Evolutionary conservation across 2,113 vertebrate species (phyloP).

Genomic region (Alaudala cheleensis): DNA sequence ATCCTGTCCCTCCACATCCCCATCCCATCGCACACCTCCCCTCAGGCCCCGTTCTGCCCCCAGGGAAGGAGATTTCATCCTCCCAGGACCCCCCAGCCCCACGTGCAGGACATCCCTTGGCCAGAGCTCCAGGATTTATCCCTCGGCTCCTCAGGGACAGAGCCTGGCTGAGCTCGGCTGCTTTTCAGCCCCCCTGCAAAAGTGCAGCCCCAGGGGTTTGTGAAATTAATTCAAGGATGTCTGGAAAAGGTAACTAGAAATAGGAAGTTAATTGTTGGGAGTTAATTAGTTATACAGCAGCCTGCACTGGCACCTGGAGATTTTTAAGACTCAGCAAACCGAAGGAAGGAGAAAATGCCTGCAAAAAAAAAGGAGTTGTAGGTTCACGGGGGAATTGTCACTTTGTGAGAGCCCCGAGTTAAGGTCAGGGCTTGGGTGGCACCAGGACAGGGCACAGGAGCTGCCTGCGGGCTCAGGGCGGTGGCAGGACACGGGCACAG

Average conservation of each 20-base stretch:
- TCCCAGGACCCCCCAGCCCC: not conserved
- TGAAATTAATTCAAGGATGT: not conserved
- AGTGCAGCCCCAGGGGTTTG: not conserved
- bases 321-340: not conserved
- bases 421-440: not conserved
- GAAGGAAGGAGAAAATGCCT: not conserved
- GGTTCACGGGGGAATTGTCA: not conserved
- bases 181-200: not conserved
- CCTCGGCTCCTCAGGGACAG: not conserved
- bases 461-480: not conserved
- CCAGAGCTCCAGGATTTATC: not conserved
- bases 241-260: slow-evolving; percentile 27
- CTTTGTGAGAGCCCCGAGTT: not conserved
- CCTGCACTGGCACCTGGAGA: not conserved
- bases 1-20: not conserved
- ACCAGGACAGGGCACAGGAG: fast-evolving
- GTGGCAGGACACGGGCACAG: not conserved
- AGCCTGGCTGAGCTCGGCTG: not conserved
- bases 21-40: not conserved
- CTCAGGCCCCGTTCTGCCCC: not conserved
- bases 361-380: fast-evolving
- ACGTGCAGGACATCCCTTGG: fast-evolving
- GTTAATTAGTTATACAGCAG: not conserved
- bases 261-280: slow-evolving; percentile 1
- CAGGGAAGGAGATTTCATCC: not conserved